These are phyloP conservation scores for Hetaerina americana DNA, from an alignment of 1,140 invertebrate species.

Conservation along the genomic window DNA sequence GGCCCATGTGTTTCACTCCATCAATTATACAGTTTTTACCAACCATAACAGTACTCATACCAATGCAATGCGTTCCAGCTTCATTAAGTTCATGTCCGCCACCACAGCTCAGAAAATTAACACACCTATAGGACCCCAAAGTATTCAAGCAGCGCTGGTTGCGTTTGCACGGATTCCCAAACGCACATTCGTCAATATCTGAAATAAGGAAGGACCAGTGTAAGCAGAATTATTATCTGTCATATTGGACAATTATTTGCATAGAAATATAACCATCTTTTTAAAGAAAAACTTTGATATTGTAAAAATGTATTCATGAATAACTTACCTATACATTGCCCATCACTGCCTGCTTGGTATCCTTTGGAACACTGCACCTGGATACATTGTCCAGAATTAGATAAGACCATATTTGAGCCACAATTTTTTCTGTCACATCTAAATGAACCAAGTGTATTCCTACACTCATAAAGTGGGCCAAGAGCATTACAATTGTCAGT, in stretches of 20 bases:
- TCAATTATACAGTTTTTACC: too few species aligned
- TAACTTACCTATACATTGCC: slow-evolving; percentile 36
- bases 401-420: slow-evolving; percentile 23
- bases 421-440: slow-evolving; percentile 50
- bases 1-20: too few species aligned
- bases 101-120: slow-evolving; percentile 20
- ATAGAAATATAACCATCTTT: neutral
- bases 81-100: slow-evolving; percentile 28
- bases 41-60: slow-evolving; percentile 23
- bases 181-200: slow-evolving; percentile 29
- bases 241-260: too few species aligned
- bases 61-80: slow-evolving; percentile 29
- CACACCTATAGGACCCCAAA: slow-evolving; percentile 38
- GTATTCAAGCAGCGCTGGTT: slow-evolving; percentile 38
- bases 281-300: neutral
- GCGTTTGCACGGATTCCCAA: slow-evolving; percentile 12
- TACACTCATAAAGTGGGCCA: slow-evolving; percentile 59
- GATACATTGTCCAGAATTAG: slow-evolving; percentile 20
- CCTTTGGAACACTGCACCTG: slow-evolving; percentile 31
- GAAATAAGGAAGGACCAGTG: neutral
- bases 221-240: too few species aligned
- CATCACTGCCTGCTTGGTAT: slow-evolving; percentile 29
- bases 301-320: neutral
- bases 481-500: slow-evolving; percentile 60
- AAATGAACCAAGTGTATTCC: slow-evolving; percentile 72